Conservation (phyloP, 2,113 vertebrate genomes). For the Amazona vittata region DNA sequence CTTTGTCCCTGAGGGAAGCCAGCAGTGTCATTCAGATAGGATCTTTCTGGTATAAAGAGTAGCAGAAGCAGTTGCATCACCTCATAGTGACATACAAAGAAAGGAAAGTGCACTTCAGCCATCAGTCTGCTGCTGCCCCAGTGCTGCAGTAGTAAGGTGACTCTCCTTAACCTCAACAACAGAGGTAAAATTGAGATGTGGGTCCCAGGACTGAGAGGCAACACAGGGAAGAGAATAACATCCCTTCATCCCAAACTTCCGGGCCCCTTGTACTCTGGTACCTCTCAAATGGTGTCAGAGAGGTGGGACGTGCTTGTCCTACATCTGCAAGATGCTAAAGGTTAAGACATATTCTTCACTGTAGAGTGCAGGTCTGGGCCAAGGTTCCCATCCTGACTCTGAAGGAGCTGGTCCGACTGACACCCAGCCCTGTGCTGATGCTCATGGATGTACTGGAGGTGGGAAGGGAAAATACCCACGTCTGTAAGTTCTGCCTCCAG, state of each 20-base stretch:
- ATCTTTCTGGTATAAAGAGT: neutral
- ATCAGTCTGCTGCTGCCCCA: neutral
- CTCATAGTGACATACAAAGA: neutral
- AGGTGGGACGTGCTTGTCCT: neutral
- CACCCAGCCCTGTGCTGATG: neutral
- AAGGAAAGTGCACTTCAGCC: neutral
- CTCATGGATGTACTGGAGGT: neutral
- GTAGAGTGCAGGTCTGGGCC: neutral
- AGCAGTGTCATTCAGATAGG: neutral
- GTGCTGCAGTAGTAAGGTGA: neutral
- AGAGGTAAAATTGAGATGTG: neutral
- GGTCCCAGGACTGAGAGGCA: neutral
- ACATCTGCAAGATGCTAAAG: neutral
- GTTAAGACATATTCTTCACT: neutral
- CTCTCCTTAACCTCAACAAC: neutral
- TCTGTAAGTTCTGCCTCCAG: neutral
- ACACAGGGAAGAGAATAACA: neutral
- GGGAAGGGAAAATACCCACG: neutral
- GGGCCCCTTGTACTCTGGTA: neutral
- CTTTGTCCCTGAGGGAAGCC: neutral
- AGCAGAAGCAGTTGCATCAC: accelerated
- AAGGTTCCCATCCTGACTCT: neutral
- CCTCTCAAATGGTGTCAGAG: neutral
- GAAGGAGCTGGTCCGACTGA: neutral
- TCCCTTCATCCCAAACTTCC: neutral